Base-by-base conservation (phyloP, 2,113 vertebrate genomes). In the Cebus imitator region DNA sequence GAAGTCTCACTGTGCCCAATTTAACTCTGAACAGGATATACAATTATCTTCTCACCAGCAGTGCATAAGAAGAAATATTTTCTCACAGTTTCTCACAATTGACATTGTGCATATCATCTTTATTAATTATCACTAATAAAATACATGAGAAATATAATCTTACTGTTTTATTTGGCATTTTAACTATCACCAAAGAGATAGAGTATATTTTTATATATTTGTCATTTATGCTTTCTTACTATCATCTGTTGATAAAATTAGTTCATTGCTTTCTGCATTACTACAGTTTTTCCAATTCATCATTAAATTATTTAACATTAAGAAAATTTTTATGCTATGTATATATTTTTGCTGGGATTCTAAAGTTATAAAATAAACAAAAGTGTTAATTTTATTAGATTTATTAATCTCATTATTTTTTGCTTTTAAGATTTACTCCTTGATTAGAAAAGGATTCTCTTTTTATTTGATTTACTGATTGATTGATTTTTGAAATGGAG, bases 401-500 rank as follows among this genome's bases (percentile, higher is more conserved):
- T 70, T 84, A 32, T 12, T 40, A 37, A 10, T 35, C 1, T 14
- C 78, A 52, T 87, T 48, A 23, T 8, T 87, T 92, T 84, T 35
- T 93, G 25, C 58, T n/a, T 43, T 9, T 35, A 89, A 43, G 37
- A 84, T 30, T 25, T 27, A 89, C 5, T 1, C 3, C 18, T 84
- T 89, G 40, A 89, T 43, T 61, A 43, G 55, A 55, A 93, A 84
- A 72, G 2, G 5, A 10, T 68, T 68, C 43, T 13, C 14, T 37
- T 37, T 61, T 52, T 17, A 58, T 75, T 50, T 61, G 5, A 6
- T 27, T 61, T 0, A 5, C 13, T 12, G 0, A 30, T 61, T 61
- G 0, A 61, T 61, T 61, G 11, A 61, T 30, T 27, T 61, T 61
- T 61, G 25, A 61, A 25, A 61, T 2, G 8, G 55, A 13, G 61